These are phyloP conservation scores for Ooceraea biroi DNA, from an alignment of 1,140 invertebrate genomes.

Conservation along the genomic window DNA sequence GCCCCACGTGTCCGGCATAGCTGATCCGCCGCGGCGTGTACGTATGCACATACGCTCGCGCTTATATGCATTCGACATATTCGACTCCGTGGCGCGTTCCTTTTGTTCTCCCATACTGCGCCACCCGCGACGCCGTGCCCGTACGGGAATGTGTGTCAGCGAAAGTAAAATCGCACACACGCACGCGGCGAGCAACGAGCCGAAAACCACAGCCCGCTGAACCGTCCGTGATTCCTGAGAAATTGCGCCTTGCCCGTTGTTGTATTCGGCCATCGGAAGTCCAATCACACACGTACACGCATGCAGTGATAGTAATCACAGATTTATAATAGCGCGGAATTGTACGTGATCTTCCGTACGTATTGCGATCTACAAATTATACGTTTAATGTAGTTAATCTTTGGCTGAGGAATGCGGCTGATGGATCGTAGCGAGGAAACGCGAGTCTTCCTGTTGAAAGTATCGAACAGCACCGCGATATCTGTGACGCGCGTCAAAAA, in stretches of 20 bases:
- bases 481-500: constrained; percentile 12
- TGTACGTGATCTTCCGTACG: constrained; percentile 25
- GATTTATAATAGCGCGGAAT: constrained; percentile 21
- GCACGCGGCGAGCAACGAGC: constrained; percentile 29
- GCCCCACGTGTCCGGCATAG: constrained; percentile 64
- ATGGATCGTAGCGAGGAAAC: constrained; percentile 4
- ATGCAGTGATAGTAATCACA: constrained; percentile 44
- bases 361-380: constrained; percentile 18
- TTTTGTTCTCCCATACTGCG: constrained; percentile 28
- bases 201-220: constrained; percentile 24
- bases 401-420: neutral
- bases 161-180: constrained; percentile 12
- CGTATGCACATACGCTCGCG: no score
- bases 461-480: neutral
- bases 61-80: constrained; percentile 41
- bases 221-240: constrained; percentile 40
- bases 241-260: constrained; percentile 14
- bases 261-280: constrained; percentile 26
- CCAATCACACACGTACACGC: no score
- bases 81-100: neutral
- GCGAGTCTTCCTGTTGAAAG: neutral
- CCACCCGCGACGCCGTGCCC: neutral
- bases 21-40: constrained; percentile 15
- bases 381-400: constrained; percentile 39
- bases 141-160: constrained; percentile 49